Percentiles rank a stretch among this genome's conserved stretches.
phyloP scores from a whole-genome alignment of 2,888 invertebrate genomes.

The Eupithecia abbreviata region DNA sequence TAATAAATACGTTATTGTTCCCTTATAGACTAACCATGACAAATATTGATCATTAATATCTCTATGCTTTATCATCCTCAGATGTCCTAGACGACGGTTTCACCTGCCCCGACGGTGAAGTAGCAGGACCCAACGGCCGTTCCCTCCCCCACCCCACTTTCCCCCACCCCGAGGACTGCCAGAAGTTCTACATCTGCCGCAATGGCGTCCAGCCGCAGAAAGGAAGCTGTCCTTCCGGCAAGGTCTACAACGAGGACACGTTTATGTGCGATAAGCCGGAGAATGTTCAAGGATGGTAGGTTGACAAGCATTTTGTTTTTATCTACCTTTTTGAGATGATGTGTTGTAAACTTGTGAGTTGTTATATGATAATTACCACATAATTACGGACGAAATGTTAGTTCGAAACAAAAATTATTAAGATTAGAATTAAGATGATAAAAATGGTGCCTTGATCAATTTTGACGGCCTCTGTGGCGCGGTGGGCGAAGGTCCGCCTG shows the following conservation, averaged over 20 bases:
- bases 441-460: too few relatives aligned
- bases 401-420: too few relatives aligned
- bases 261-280: conserved; percentile 91
- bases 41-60: background rate
- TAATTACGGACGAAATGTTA: too few relatives aligned
- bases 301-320: background rate
- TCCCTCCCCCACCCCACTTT: conserved; percentile 90
- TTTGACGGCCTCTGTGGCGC: too few relatives aligned
- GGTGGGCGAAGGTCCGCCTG: too few relatives aligned
- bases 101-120: conserved; percentile 88
- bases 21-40: background rate
- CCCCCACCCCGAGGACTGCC: conserved; percentile 91
- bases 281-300: conserved; percentile 90
- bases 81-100: conserved; percentile 90
- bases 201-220: conserved; percentile 90
- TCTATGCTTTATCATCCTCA: conserved; percentile 53
- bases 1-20: background rate
- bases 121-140: conserved; percentile 87
- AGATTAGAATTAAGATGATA: too few relatives aligned
- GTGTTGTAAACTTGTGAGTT: background rate
- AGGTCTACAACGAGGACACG: conserved; percentile 90
- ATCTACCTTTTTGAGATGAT: background rate
- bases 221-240: conserved; percentile 88
- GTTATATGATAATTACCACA: too few relatives aligned
- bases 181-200: conserved; percentile 92